These are phyloP conservation scores for Uromys caudimaculatus DNA, from an alignment of 2,797 vertebrate genomes.

Conservation along the genomic window DNA sequence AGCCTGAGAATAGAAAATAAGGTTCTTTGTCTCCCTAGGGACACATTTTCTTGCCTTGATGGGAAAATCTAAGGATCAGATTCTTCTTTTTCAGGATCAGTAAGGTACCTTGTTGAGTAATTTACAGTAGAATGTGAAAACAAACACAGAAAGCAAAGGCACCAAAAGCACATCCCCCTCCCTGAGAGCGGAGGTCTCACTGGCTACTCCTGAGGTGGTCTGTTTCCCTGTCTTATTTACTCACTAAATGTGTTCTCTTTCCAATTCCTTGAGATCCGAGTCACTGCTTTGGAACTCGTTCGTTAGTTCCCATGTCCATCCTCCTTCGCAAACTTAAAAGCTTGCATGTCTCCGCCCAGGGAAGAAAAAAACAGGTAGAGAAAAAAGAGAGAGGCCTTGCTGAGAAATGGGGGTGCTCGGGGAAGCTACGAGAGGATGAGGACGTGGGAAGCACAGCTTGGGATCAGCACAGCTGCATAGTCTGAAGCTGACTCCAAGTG, in stretches of 20 bases:
- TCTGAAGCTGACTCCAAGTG: constrained; percentile 84
- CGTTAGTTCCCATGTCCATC: not conserved
- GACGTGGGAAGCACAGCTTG: constrained; percentile 61
- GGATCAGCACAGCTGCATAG: constrained; percentile 82
- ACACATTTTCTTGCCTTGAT: constrained; percentile 55
- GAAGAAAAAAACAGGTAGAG: constrained; percentile 77
- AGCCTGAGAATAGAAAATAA: constrained; percentile 37
- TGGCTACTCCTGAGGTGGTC: constrained; percentile 45
- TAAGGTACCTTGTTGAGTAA: constrained; percentile 75
- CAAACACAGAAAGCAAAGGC: constrained; percentile 56
- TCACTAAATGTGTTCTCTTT: constrained; percentile 25
- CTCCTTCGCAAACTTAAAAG: not conserved
- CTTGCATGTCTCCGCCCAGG: constrained; percentile 9
- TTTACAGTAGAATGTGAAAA: constrained; percentile 76
- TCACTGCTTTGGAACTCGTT: constrained; percentile 13
- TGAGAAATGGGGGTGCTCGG: constrained; percentile 38
- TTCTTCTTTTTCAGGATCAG: constrained; percentile 66
- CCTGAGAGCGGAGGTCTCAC: not conserved
- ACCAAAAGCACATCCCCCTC: constrained; percentile 33
- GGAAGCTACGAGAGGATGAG: constrained; percentile 1
- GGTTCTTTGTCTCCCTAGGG: constrained; percentile 33
- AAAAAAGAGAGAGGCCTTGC: constrained; percentile 68
- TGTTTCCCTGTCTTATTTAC: not conserved
- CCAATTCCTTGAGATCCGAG: constrained; percentile 36
- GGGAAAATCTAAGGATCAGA: constrained; percentile 63